Percentiles rank a stretch among this genome's conserved stretches.
These are phyloP conservation scores for Dendropsophus ebraccatus DNA, from an alignment of 2,113 vertebrate genomes.

Conservation along the genomic window DNA sequence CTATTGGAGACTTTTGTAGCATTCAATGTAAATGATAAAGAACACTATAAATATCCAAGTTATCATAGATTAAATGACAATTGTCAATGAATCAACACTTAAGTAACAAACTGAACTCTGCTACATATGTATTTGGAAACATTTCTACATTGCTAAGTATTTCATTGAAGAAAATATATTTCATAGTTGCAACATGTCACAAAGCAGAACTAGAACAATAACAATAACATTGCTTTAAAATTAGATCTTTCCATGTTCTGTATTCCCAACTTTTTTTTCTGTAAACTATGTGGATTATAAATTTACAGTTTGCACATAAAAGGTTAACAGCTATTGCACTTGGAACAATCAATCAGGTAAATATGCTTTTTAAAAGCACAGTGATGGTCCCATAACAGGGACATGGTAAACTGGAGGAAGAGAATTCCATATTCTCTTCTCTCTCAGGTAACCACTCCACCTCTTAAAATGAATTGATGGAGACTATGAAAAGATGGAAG, in stretches of 20 bases:
- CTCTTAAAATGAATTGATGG: slow-evolving; percentile 20
- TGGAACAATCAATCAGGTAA: neutral
- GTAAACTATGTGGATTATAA: neutral
- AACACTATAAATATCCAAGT: too few species aligned
- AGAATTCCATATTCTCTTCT: neutral
- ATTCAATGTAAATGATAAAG: too few species aligned
- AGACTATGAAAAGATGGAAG: slow-evolving; percentile 30
- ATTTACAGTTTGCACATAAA: neutral
- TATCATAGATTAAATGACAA: too few species aligned
- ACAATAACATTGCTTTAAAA: neutral
- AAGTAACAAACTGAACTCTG: too few species aligned
- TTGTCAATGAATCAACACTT: too few species aligned
- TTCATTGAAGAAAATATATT: too few species aligned
- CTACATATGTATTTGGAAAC: too few species aligned
- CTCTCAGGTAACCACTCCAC: slow-evolving; percentile 18
- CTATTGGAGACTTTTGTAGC: too few species aligned
- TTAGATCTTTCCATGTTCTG: too few species aligned
- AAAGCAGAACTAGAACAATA: neutral
- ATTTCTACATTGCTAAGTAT: too few species aligned
- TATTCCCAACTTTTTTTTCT: neutral
- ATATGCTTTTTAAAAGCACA: neutral
- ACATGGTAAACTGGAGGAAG: neutral
- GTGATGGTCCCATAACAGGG: neutral
- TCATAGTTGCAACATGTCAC: neutral
- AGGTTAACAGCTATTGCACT: neutral